Evolutionary conservation across 2,113 vertebrate species (phyloP), one percentile per base, ranked within the genome.

Genomic region (Todiramphus saurophagus): DNA sequence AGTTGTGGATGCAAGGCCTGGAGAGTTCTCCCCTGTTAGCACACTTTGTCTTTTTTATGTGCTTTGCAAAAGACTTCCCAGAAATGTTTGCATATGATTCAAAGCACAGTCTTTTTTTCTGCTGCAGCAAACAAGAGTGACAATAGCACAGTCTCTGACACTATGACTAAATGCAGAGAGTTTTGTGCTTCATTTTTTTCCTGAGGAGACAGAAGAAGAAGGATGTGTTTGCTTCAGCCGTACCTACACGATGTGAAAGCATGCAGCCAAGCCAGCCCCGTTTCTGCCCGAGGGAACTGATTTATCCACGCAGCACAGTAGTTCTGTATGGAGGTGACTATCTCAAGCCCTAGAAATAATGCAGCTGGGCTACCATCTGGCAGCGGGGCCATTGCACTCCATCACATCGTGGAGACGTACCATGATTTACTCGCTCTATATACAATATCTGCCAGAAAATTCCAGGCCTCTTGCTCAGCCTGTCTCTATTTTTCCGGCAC

Each of bases 191-290:
- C 23, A 2, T 43, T 60, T 79, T 55, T 43, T 21, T 50, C 41
- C 3, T 1, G 19, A 16, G 74, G 66, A 50, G 46, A 33, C 13
- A 35, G 39, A 18, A 35, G 50, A 84, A 41, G 41, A 41, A 75
- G 70, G 51, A 33, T 48, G 15, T 31, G 53, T 87, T 83, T 83
- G 27, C 77, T 56, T 67, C 41, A 62, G 77, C 17, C 5, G 5
- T 44, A 13, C 43, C 56, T 59, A 24, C 2, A 0, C 5, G 46
- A 9, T 0, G 1, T 33, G 51, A 72, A 77, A 60, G 46, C 56
- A 25, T 8, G 16, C 46, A 31, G 83, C 46, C 39, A 72, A 83
- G 20, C n/a, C 59, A 56, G 16, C 41, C 37, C 31, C 4, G 13
- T 27, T 46, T 41, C 37, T 75, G 23, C 60, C 27, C 5, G 58